A percentile compares a stretch with the other conserved stretches of the same genome.
These are phyloP conservation scores for Enchytraeus crypticus DNA, from an alignment of 2,888 invertebrate genomes.

Conservation along the genomic window DNA sequence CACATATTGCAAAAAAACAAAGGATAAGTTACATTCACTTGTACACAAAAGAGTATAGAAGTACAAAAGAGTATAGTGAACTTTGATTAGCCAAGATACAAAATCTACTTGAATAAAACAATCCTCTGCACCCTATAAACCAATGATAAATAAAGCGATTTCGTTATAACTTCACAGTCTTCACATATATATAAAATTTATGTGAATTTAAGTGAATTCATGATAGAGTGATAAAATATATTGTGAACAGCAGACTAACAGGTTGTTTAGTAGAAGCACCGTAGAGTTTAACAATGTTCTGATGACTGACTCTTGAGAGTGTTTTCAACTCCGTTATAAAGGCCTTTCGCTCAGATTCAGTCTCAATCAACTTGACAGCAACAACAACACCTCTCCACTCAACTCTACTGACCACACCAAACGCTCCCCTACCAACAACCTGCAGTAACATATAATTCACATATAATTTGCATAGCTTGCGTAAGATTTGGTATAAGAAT, in stretches of 20 bases:
- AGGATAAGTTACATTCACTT: no score
- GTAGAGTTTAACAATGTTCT: slow-evolving; percentile 83
- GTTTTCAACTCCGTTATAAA: slow-evolving; percentile 78
- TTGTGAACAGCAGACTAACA: slow-evolving; percentile 3
- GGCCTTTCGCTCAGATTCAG: slow-evolving; percentile 75
- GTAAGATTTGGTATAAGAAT: no score
- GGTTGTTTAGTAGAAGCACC: slow-evolving; percentile 72
- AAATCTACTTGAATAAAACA: neutral
- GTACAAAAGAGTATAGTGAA: no score
- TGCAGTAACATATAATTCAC: no score
- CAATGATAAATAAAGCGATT: no score
- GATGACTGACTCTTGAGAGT: slow-evolving; percentile 79
- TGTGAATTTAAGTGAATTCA: neutral
- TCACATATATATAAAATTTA: neutral
- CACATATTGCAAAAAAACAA: no score
- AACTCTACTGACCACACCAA: slow-evolving; percentile 86
- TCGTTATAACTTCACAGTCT: neutral
- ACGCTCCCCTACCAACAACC: slow-evolving; percentile 63
- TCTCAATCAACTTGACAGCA: slow-evolving; percentile 85
- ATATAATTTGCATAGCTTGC: no score
- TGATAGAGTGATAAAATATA: neutral
- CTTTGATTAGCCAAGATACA: no score
- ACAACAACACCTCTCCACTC: slow-evolving; percentile 75
- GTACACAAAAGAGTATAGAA: no score
- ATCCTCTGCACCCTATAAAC: no score